A percentile compares a stretch with the other conserved stretches of the same genome.
phyloP scores from a whole-genome alignment of 2,888 invertebrate genomes.

The Himalopsyche tibetana region DNA sequence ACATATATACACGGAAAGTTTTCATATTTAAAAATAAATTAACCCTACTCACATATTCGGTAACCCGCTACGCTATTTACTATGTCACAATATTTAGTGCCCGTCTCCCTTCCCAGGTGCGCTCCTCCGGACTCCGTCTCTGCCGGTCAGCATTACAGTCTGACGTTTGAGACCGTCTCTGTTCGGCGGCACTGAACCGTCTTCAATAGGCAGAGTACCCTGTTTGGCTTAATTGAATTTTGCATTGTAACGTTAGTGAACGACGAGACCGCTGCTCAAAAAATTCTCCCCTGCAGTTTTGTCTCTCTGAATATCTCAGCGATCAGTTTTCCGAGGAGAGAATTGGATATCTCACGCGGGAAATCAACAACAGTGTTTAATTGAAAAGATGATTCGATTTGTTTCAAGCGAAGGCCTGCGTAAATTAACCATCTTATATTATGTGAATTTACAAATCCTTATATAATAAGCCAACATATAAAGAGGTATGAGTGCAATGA shows the following conservation, averaged over 20 bases:
- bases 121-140: background rate
- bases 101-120: background rate
- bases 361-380: no score
- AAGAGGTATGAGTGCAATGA: background rate
- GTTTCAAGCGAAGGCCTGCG: no score
- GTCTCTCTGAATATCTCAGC: no score
- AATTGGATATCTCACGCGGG: no score
- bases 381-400: no score
- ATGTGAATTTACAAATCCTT: background rate
- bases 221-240: slow-evolving; percentile 30
- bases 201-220: slow-evolving; percentile 32
- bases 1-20: slow-evolving; percentile 58
- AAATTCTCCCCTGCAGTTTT: no score
- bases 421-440: no score
- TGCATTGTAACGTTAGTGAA: background rate
- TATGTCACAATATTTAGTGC: slow-evolving; percentile 1
- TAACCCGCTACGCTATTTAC: background rate
- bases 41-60: slow-evolving; percentile 48
- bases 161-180: background rate
- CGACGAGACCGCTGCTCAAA: background rate
- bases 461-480: background rate
- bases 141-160: background rate
- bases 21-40: slow-evolving; percentile 56
- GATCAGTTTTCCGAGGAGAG: no score
- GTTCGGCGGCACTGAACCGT: background rate